Conservation (phyloP, 2,888 invertebrate species). For the Amiota mariae region DNA sequence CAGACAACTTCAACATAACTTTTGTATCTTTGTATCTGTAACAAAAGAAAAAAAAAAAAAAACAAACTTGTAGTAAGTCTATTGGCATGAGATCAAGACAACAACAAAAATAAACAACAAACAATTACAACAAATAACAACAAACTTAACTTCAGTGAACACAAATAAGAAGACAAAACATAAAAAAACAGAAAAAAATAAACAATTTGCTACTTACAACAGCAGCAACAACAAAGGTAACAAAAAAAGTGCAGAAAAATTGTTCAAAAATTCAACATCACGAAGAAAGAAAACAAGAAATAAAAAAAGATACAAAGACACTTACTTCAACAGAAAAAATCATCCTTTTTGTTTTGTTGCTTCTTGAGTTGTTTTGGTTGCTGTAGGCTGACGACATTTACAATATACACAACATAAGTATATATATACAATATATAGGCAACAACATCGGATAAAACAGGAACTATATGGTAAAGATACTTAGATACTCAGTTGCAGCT, state of each 20-base stretch:
- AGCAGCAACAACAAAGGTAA: neutral
- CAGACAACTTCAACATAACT: neutral
- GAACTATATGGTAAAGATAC: neutral
- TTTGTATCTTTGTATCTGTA: slow-evolving; percentile 1
- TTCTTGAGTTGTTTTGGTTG: neutral
- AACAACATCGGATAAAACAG: slow-evolving; percentile 16
- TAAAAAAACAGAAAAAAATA: neutral
- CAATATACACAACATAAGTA: neutral
- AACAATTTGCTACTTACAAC: slow-evolving; percentile 3
- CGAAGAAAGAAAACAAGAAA: neutral
- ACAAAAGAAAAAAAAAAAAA: neutral
- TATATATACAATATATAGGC: neutral
- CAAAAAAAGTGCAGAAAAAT: neutral
- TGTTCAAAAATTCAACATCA: slow-evolving; percentile 18
- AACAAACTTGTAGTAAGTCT: neutral
- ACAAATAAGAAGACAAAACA: neutral
- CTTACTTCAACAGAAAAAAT: neutral
- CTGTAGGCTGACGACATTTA: slow-evolving; percentile 14
- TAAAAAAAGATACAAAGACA: too few species aligned
- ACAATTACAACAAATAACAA: slow-evolving; percentile 14
- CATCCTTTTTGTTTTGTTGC: slow-evolving; percentile 7
- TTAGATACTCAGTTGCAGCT: neutral
- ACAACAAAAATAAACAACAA: slow-evolving; percentile 18
- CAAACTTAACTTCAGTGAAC: slow-evolving; percentile 20
- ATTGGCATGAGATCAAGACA: slow-evolving; percentile 22